Conservation (phyloP, 2,797 vertebrate genomes). For the Typhlichthys eigenmanni region DNA sequence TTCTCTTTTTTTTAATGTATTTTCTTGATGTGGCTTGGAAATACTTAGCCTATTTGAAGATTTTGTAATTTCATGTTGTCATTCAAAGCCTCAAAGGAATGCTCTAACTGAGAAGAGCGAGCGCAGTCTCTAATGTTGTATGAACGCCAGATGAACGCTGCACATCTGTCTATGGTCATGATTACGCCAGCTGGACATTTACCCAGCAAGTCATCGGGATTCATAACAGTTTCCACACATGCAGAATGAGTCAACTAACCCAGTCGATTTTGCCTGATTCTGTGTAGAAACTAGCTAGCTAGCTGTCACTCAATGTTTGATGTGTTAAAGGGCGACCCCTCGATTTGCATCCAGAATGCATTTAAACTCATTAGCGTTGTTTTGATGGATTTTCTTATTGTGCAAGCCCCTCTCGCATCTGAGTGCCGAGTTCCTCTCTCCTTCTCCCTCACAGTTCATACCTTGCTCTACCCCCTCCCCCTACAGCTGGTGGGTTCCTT, state of each 20-base stretch:
- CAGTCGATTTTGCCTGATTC: not conserved
- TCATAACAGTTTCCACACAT: not conserved
- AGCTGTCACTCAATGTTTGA: no score
- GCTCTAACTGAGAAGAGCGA: not conserved
- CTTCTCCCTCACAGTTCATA: no score
- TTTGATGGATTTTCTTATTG: no score
- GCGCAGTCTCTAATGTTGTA: not conserved
- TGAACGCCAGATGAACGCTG: constrained; percentile 8
- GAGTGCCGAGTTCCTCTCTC: no score
- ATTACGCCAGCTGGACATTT: not conserved
- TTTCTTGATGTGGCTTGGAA: not conserved
- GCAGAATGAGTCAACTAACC: not conserved
- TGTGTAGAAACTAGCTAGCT: not conserved
- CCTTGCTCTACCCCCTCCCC: no score
- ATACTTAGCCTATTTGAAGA: not conserved
- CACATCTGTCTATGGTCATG: constrained; percentile 5
- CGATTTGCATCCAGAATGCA: not conserved
- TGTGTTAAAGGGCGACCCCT: not conserved
- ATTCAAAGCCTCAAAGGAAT: not conserved
- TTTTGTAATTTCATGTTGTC: not conserved
- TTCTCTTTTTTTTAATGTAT: no score
- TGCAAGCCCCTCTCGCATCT: no score
- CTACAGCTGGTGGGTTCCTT: not conserved
- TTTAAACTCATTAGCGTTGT: no score
- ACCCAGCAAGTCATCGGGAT: not conserved